phyloP scores from a whole-genome alignment of 1,140 invertebrate genomes.

The Heliconius hermathena region DNA sequence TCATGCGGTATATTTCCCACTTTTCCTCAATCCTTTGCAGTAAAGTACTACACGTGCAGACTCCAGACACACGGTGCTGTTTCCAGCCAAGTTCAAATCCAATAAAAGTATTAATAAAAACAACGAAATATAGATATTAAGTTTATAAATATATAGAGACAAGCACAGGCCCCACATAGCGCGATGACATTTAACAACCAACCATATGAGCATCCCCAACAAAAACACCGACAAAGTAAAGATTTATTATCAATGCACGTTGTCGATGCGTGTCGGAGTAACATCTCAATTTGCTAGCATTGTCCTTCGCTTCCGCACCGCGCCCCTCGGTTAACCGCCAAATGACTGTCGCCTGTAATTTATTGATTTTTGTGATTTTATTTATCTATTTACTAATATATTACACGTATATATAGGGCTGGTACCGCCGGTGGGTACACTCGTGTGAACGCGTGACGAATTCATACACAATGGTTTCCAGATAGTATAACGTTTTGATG shows the following conservation, averaged over 20 bases:
- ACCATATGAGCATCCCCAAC: constrained; percentile 16
- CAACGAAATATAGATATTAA: background rate
- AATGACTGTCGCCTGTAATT: constrained; percentile 24
- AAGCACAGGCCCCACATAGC: background rate
- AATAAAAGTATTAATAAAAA: background rate
- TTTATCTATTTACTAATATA: constrained; percentile 34
- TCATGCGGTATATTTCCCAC: no score
- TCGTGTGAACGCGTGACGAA: constrained; percentile 12
- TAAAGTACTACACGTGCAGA: no score
- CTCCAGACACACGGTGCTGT: no score
- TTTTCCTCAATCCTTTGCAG: no score
- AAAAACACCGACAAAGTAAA: constrained; percentile 20
- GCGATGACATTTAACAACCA: constrained; percentile 11
- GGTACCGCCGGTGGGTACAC: background rate
- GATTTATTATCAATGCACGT: constrained; percentile 31
- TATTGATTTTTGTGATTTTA: constrained; percentile 34
- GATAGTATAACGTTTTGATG: background rate
- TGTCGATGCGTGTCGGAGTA: constrained; percentile 50
- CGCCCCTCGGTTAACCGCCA: constrained; percentile 25
- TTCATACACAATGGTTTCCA: background rate
- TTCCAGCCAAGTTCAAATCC: background rate
- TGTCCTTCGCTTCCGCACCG: constrained; percentile 50
- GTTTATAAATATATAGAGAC: background rate
- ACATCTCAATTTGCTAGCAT: constrained; percentile 67
- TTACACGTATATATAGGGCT: constrained; percentile 16